A percentile compares a stretch with the other conserved stretches of the same genome.
Evolutionary conservation across 2,888 invertebrate genomes (phyloP).

Genomic region (Brachylomia viminalis): DNA sequence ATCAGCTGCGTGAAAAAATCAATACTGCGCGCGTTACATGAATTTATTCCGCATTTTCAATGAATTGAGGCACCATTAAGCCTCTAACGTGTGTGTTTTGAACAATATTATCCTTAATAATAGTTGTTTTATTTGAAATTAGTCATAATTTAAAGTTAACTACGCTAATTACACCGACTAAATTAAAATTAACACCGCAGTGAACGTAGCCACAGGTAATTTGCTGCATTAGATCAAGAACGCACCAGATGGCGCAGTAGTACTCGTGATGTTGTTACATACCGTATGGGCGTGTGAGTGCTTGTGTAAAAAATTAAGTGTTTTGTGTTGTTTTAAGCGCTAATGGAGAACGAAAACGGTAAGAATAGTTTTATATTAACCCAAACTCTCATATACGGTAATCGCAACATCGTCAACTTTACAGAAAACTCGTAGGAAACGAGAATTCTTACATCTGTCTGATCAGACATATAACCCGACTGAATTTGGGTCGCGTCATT

Average conservation of each 20-base stretch:
- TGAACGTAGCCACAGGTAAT: conserved; percentile 82
- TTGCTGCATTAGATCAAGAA: conserved; percentile 72
- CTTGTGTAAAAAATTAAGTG: conserved; percentile 88
- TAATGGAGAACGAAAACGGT: conserved; percentile 86
- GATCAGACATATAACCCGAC: conserved; percentile 85
- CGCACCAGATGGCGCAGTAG: conserved; percentile 88
- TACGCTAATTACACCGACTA: conserved; percentile 71
- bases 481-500: conserved; percentile 81
- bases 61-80: conserved; percentile 36
- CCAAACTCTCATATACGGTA: conserved; percentile 64
- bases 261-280: conserved; percentile 89
- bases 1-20: conserved; percentile 88
- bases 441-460: conserved; percentile 87
- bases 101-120: conserved; percentile 36
- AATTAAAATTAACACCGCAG: conserved; percentile 79
- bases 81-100: conserved; percentile 36
- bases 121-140: conserved; percentile 66
- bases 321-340: conserved; percentile 87
- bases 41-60: conserved; percentile 59
- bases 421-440: conserved; percentile 83
- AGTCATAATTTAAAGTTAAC: conserved; percentile 69
- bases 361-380: conserved; percentile 77
- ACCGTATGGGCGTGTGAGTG: conserved; percentile 90
- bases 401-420: conserved; percentile 73
- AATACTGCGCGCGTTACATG: conserved; percentile 77